Evolutionary conservation across 1,140 invertebrate genomes (phyloP).

Genomic region (Solenopsis fugax): DNA sequence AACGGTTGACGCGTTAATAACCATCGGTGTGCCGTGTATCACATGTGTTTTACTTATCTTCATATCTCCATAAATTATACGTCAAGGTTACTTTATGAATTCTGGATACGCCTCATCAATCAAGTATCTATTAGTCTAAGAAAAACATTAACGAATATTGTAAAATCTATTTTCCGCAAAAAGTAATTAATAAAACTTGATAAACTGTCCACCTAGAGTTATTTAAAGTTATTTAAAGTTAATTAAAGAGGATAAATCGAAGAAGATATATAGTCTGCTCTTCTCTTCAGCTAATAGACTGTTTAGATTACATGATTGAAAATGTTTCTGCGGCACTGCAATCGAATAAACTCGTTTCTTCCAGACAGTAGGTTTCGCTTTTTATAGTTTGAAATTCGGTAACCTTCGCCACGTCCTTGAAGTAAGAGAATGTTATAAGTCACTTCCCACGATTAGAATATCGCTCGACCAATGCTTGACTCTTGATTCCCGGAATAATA

Average conservation of each 20-base stretch:
- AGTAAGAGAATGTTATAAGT: conserved; percentile 8
- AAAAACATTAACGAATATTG: not conserved
- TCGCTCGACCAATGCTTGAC: not conserved
- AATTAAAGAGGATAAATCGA: not conserved
- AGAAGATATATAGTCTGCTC: not conserved
- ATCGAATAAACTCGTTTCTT: not conserved
- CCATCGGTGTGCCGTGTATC: not conserved
- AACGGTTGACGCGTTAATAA: conserved; percentile 13
- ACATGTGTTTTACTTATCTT: conserved; percentile 26
- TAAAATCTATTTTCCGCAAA: not conserved
- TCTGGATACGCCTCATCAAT: not conserved
- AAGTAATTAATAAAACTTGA: not conserved
- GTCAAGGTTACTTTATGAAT: conserved; percentile 12
- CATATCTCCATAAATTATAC: conserved; percentile 20
- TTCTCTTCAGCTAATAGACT: not conserved
- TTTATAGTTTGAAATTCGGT: conserved; percentile 20
- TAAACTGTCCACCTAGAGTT: not conserved
- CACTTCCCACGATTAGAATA: conserved; percentile 24
- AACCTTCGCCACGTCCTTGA: conserved; percentile 9
- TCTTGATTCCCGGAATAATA: not conserved
- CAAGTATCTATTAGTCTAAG: not conserved
- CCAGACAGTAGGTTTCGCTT: not conserved
- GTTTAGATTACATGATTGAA: not conserved
- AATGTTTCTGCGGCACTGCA: not conserved
- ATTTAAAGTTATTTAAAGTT: not conserved